phyloP scores from a whole-genome alignment of 2,797 vertebrate species.

The Petrocephalus schoutedeni region DNA sequence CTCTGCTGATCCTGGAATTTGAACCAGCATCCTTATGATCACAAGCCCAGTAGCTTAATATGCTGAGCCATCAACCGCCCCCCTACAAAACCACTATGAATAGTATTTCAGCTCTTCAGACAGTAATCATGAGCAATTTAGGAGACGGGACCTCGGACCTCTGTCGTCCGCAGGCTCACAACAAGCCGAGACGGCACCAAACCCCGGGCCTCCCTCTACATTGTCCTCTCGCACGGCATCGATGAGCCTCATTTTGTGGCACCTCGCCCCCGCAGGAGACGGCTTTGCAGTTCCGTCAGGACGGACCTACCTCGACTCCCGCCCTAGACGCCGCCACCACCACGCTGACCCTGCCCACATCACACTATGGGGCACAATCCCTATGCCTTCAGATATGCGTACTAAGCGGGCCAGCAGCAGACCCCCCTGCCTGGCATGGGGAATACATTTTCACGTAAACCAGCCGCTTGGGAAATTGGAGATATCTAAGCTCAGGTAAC shows the following conservation, averaged over 20 bases:
- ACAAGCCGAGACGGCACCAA: not conserved
- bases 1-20: not conserved
- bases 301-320: not conserved
- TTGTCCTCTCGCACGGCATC: not conserved
- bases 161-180: not conserved
- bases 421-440: not conserved
- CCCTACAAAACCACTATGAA: not conserved
- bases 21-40: not conserved
- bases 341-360: not conserved
- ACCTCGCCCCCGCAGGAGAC: not conserved
- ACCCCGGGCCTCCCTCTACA: not conserved
- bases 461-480: not conserved
- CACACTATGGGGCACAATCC: not conserved
- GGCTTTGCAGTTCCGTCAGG: not conserved
- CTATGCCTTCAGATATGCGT: not conserved
- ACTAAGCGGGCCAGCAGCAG: not conserved
- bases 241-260: not conserved
- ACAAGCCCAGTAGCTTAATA: not conserved
- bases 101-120: not conserved
- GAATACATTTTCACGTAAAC: not conserved
- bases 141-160: not conserved
- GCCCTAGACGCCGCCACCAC: not conserved
- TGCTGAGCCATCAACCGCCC: not conserved
- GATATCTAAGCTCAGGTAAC: slow-evolving; percentile 5
- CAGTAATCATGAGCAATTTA: not conserved